phyloP scores from a whole-genome alignment of 1,140 invertebrate species.

The Dolichoris vasculosae region DNA sequence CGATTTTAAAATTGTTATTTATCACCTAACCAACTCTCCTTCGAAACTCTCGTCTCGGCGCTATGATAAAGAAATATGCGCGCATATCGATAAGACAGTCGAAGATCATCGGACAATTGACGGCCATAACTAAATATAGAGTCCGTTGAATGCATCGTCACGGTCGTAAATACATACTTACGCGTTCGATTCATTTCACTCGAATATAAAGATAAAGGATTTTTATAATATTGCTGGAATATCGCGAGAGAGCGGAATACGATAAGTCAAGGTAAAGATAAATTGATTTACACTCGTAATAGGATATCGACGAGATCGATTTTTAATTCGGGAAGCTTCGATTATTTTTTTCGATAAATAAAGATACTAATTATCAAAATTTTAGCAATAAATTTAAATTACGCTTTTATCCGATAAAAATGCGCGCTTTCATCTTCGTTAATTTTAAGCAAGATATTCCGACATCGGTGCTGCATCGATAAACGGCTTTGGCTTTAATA shows the following conservation, averaged over 20 bases:
- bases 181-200: background rate
- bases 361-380: background rate
- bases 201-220: background rate
- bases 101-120: background rate
- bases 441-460: background rate
- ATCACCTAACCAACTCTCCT: background rate
- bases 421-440: background rate
- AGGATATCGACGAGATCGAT: background rate
- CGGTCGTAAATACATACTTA: background rate
- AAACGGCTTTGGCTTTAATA: background rate
- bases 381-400: slow-evolving; percentile 1
- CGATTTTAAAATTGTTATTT: slow-evolving; percentile 2
- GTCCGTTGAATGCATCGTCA: background rate
- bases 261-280: background rate
- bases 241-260: background rate
- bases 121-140: background rate
- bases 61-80: background rate
- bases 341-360: background rate
- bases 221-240: background rate
- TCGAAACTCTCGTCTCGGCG: background rate
- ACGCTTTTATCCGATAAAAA: background rate
- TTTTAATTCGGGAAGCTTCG: background rate
- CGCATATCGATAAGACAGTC: background rate
- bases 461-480: background rate
- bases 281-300: background rate